A percentile compares a stretch with the other conserved stretches of the same genome.
Evolutionary conservation across 2,797 vertebrate species (phyloP).

Genomic region (Botia almorhae): DNA sequence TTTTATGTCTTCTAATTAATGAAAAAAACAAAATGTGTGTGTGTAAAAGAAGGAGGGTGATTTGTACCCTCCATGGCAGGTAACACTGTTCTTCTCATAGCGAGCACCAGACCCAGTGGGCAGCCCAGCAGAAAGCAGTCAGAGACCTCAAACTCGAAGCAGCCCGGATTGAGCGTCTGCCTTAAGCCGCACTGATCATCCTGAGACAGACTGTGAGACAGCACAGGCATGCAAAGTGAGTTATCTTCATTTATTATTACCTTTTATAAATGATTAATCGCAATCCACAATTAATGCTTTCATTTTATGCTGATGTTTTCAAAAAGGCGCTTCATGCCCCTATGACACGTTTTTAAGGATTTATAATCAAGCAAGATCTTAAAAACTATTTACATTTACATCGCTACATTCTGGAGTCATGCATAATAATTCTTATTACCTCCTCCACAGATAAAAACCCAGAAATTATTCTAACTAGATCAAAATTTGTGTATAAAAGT

Average conservation of each 20-base stretch:
- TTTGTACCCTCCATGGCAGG: slow-evolving; percentile 89
- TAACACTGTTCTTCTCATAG: slow-evolving; percentile 93
- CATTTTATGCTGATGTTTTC: slow-evolving; percentile 14
- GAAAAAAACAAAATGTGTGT: not conserved
- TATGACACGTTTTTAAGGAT: not conserved
- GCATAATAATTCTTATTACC: not conserved
- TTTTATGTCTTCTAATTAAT: not conserved
- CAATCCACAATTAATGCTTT: slow-evolving; percentile 50
- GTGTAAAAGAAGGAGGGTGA: not conserved
- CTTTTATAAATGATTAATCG: slow-evolving; percentile 28
- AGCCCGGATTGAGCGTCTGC: slow-evolving; percentile 80
- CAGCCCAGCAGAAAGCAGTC: slow-evolving; percentile 98
- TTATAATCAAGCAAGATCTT: not conserved
- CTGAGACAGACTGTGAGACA: slow-evolving; percentile 70
- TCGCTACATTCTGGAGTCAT: not conserved
- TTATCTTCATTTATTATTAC: slow-evolving; percentile 37
- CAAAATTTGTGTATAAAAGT: too few relatives aligned
- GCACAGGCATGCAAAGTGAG: not conserved
- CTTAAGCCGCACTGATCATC: slow-evolving; percentile 70
- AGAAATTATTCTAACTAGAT: too few relatives aligned
- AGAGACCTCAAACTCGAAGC: slow-evolving; percentile 94
- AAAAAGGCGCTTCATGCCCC: not conserved
- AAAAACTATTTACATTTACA: not conserved
- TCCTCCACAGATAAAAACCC: not conserved
- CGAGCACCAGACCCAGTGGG: slow-evolving; percentile 93